Conservation (phyloP, 1,140 invertebrate species). For the Meloidogyne hapla region DNA sequence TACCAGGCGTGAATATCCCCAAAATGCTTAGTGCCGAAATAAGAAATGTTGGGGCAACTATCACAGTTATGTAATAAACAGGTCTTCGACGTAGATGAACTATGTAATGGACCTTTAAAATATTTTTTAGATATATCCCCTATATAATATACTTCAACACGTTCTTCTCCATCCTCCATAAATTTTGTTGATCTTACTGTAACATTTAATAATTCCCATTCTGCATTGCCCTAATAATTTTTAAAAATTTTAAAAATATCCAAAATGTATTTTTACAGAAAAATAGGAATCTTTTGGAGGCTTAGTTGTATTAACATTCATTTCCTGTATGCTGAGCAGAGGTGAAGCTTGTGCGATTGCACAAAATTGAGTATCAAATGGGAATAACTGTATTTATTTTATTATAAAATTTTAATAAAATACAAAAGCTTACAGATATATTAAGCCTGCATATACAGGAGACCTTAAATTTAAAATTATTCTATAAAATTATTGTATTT, state of each 20-base stretch:
- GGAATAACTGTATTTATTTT: constrained; percentile 38
- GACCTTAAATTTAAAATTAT: background rate
- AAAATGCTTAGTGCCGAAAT: constrained; percentile 58
- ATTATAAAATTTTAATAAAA: background rate
- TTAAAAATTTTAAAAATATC: background rate
- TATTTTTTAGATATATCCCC: background rate
- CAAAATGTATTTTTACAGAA: constrained; percentile 27
- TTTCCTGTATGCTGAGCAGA: constrained; percentile 52
- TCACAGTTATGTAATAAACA: constrained; percentile 60
- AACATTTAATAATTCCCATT: constrained; percentile 61
- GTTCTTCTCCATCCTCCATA: constrained; percentile 50
- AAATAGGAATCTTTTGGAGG: constrained; percentile 57
- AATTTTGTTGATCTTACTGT: constrained; percentile 57
- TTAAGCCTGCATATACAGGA: constrained; percentile 53
- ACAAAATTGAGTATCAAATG: constrained; percentile 60
- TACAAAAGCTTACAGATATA: constrained; percentile 38
- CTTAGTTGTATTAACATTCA: constrained; percentile 53
- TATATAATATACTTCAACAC: constrained; percentile 32
- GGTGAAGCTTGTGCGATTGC: constrained; percentile 60
- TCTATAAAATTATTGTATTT: background rate
- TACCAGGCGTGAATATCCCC: constrained; percentile 59
- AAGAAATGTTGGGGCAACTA: constrained; percentile 59
- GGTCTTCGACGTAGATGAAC: constrained; percentile 56
- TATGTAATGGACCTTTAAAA: constrained; percentile 55
- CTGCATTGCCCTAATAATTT: constrained; percentile 53